These are phyloP conservation scores for Alfaro cultratus DNA, from an alignment of 2,797 vertebrate species.

Conservation along the genomic window DNA sequence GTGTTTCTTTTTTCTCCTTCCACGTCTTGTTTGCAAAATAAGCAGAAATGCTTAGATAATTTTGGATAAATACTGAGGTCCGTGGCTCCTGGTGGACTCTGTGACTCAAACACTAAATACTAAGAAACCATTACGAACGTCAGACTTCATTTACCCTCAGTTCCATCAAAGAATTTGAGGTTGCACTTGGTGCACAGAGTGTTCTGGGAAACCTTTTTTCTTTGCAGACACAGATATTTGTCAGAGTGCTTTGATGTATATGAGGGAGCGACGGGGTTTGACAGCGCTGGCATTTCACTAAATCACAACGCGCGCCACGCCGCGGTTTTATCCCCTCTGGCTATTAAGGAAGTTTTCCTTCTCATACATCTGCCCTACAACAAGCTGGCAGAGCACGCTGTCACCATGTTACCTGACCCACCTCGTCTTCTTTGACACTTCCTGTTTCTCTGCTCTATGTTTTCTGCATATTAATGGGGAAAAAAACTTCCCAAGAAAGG, in stretches of 20 bases:
- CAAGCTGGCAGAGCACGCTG: constrained; percentile 65
- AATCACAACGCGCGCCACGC: constrained; percentile 57
- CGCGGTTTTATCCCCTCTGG: constrained; percentile 51
- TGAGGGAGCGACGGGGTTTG: constrained; percentile 59
- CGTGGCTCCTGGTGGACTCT: constrained; percentile 6
- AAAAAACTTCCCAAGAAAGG: constrained; percentile 12
- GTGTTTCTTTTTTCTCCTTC: background rate
- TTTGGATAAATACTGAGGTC: constrained; percentile 28
- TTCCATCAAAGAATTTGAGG: constrained; percentile 52
- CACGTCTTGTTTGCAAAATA: constrained; percentile 6
- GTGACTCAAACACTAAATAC: constrained; percentile 47
- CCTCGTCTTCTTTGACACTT: constrained; percentile 45
- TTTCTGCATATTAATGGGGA: background rate
- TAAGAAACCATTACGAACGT: constrained; percentile 39
- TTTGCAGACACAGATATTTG: constrained; percentile 66
- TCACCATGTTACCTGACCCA: constrained; percentile 58
- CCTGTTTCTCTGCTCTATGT: constrained; percentile 34
- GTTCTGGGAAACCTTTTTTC: constrained; percentile 68
- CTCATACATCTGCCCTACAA: constrained; percentile 59
- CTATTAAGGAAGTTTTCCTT: constrained; percentile 60
- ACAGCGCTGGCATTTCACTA: constrained; percentile 75
- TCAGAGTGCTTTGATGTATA: constrained; percentile 64
- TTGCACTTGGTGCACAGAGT: constrained; percentile 50
- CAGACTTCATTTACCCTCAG: constrained; percentile 47
- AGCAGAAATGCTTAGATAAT: constrained; percentile 19